Evolutionary conservation across 2,797 vertebrate genomes (phyloP), one percentile per base, ranked within the genome.

Genomic region (Eleutherodactylus coqui): DNA sequence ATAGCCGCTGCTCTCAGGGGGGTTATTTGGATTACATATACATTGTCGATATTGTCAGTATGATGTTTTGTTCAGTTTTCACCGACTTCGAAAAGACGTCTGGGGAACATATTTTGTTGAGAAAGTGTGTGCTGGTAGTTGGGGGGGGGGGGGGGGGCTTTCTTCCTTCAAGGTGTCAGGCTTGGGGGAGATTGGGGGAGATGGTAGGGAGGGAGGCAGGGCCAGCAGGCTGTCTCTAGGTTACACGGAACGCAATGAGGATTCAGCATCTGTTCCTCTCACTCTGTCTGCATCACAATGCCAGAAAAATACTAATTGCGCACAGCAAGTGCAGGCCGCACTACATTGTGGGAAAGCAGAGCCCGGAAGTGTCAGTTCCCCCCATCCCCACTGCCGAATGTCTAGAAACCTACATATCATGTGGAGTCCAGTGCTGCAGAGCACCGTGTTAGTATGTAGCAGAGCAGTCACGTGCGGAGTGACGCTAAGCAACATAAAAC

Each of bases 161-260:
- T 94, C 93, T 93, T 92, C 88, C 90, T 93, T 92, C 89, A 89
- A 89, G 91, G 91, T 90, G 89, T 90, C 81, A 88, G 90, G 85
- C 91, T 87, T 80, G 88, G 88, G 90, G 81, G 85, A 69, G 84
- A 88, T 69, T 84, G 76, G 38, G 87, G 60, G 64, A 82, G 90
- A 89, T 82, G 89, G 89, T 90, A 85, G 90, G 90, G 93, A 82
- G 94, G 94, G 94, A 93, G 80, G 90, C 90, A 93, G 91, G 90
- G 94, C 94, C 94, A 95, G 93, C 91, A 93, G 92, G 92, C 93
- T 93, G 94, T 95, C 94, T 94, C 94, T 95, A 91, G 94, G 94
- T 95, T 93, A 94, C 94, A 93, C 93, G 93, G 94, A 95, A 93
- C 92, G 91, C 94, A 91, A 90, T 91, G 91, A 93, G 94, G 92